These are phyloP conservation scores for Heterohyrax brucei DNA, from an alignment of 2,797 vertebrate genomes.

Conservation along the genomic window DNA sequence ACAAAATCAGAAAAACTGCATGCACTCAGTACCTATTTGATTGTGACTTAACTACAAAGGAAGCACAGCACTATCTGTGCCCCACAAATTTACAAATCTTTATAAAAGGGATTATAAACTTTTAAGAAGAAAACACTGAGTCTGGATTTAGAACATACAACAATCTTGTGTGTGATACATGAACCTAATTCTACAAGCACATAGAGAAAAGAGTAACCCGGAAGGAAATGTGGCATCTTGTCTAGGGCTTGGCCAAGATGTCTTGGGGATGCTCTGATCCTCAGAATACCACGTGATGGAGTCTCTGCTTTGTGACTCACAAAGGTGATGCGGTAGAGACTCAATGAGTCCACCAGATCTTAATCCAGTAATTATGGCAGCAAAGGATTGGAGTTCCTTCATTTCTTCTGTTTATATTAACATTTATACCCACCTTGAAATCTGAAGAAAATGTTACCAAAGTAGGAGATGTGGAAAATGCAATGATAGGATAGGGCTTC, in stretches of 20 bases:
- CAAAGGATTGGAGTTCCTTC: too few relatives aligned
- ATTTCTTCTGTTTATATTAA: neutral
- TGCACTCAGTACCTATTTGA: neutral
- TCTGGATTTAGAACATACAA: neutral
- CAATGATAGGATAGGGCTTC: neutral
- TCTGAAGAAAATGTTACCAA: neutral
- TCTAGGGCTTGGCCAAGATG: neutral
- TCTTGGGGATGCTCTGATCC: neutral
- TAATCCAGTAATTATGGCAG: neutral
- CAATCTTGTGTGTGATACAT: neutral
- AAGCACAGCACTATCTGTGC: neutral
- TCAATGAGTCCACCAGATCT: neutral
- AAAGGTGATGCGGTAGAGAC: rapidly evolving
- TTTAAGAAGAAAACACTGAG: neutral
- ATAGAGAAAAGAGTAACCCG: neutral
- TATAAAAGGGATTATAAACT: neutral
- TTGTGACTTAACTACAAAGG: neutral
- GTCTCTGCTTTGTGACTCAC: neutral
- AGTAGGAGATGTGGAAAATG: neutral
- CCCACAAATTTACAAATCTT: too few relatives aligned
- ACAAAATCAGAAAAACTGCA: neutral
- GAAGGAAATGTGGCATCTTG: neutral
- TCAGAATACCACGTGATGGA: rapidly evolving
- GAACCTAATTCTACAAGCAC: neutral
- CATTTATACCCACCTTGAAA: neutral